Base-by-base conservation (phyloP, 2,797 vertebrate species). In the Amazona ochrocephala region DNA sequence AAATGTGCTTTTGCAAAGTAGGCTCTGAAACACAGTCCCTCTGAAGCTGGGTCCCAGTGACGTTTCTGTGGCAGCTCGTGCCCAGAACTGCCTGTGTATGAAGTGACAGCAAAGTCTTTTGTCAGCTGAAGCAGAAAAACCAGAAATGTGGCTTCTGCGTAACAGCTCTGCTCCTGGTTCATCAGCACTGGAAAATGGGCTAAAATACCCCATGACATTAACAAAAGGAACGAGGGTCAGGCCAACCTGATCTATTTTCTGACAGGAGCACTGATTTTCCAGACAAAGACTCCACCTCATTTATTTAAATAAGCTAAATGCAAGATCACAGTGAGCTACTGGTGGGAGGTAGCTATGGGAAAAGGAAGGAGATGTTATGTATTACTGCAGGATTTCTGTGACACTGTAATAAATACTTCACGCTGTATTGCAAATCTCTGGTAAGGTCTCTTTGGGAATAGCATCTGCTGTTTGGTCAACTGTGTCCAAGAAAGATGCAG, bases 201-300 rank as follows among this genome's bases (percentile, higher is more conserved):
- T 60, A 13, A 95, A 94, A 95, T 93, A 91, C 94, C 90, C 93
- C n/a, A 32, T 72, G 90, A 75, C 92, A 74, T 87, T 92, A 84
- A 84, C 74, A 80, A 95, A 93, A 82, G 67, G 47, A 92, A 64
- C 4, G 15, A 73, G 72, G 82, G 86, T 95, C 88, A 95, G 86
- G 81, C 90, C 92, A 94, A 9, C 80, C 94, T 64, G 47, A 61
- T 76, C 79, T 87, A 29, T 81, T 92, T 92, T 71, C 61, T 95
- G 60, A 89, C 30, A 44, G 56, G 88, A 71, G 81, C 90, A 67
- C 44, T 60, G 90, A 45, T 77, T 95, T 87, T 92, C 1, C 19
- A 71, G 84, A 44, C 61, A 92, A 53, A 71, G 65, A 84, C 60
- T 70, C 42, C 26, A 8, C 45, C 54, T 58, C 16, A 2, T 84